Conservation (phyloP, 2,888 invertebrate species). For the Ennomos fuscantarius region DNA sequence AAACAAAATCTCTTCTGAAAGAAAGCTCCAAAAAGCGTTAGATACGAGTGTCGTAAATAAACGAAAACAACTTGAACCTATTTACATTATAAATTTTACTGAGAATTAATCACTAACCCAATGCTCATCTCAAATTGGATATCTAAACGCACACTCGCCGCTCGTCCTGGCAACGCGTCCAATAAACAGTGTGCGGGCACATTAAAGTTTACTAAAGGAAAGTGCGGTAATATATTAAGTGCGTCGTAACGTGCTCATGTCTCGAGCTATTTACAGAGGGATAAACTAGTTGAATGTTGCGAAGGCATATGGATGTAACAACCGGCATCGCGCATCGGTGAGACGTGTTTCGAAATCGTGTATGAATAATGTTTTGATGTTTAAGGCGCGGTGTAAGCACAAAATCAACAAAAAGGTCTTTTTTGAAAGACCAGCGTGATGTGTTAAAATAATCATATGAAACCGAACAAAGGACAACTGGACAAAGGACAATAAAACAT, state of each 20-base stretch:
- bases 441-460: too few species aligned
- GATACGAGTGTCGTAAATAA: too few species aligned
- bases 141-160: background rate
- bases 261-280: slow-evolving; percentile 39
- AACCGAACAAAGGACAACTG: too few species aligned
- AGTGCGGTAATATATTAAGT: slow-evolving; percentile 50
- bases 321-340: slow-evolving; percentile 12
- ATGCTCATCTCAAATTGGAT: slow-evolving; percentile 8
- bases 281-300: slow-evolving; percentile 37
- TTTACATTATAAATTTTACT: too few species aligned
- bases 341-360: slow-evolving; percentile 16
- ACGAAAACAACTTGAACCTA: too few species aligned
- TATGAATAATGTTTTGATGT: slow-evolving; percentile 3
- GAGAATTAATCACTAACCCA: background rate
- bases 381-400: too few species aligned
- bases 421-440: too few species aligned
- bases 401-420: too few species aligned
- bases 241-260: slow-evolving; percentile 46
- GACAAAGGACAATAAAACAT: too few species aligned
- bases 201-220: slow-evolving; percentile 46
- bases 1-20: too few species aligned
- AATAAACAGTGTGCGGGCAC: slow-evolving; percentile 26
- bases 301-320: slow-evolving; percentile 29
- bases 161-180: background rate
- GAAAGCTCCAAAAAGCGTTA: too few species aligned